phyloP scores from a whole-genome alignment of 2,797 vertebrate genomes.

The Alfaro cultratus region DNA sequence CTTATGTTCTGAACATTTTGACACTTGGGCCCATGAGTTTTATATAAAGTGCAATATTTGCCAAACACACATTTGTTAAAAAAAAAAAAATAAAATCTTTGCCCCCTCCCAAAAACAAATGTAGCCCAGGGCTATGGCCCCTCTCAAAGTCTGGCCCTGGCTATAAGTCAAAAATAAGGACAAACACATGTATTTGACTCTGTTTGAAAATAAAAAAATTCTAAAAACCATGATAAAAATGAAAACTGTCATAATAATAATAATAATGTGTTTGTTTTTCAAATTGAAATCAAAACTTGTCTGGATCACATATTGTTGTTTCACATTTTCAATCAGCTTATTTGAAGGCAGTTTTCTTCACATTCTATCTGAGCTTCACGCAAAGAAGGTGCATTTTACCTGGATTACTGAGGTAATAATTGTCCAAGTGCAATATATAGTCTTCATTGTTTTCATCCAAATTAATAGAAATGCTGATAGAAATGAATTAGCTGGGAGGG shows the following conservation, averaged over 20 bases:
- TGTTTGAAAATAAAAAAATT: background rate
- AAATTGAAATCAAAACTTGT: background rate
- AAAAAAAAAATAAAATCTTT: no score
- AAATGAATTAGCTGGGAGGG: background rate
- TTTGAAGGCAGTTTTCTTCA: background rate
- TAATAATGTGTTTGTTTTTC: background rate
- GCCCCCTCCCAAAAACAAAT: no score
- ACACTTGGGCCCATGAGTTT: no score
- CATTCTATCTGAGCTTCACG: background rate
- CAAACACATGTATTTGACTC: background rate
- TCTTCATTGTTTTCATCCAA: background rate
- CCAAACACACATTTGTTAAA: no score
- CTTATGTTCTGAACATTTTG: no score
- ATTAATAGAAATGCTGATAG: conserved; percentile 11
- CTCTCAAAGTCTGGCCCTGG: no score
- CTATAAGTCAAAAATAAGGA: no score
- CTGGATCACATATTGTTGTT: background rate
- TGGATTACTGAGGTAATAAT: background rate
- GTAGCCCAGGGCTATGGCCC: no score
- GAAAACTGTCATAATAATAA: background rate
- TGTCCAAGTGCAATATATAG: background rate
- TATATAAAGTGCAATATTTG: no score
- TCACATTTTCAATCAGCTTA: background rate
- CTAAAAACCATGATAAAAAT: background rate
- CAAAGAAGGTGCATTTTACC: background rate